Evolutionary conservation across 2,888 invertebrate species (phyloP).

Genomic region (Ornithoptera priamus): DNA sequence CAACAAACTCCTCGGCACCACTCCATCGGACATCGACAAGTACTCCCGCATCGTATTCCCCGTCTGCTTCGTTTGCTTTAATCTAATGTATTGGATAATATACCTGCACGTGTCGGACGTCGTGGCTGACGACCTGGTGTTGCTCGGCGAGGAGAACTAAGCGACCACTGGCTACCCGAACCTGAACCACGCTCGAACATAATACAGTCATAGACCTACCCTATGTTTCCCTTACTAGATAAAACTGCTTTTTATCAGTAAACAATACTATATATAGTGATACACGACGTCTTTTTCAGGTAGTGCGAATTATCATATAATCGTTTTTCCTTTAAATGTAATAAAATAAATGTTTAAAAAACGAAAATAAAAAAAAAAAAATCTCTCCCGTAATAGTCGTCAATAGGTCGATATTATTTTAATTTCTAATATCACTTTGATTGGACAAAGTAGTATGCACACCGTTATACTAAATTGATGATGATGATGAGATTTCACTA

Average conservation of each 20-base stretch:
- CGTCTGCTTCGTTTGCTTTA: slow-evolving; percentile 98
- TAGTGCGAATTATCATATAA: slow-evolving; percentile 6
- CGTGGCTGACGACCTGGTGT: slow-evolving; percentile 94
- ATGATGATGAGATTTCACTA: not conserved
- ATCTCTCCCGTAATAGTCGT: too few relatives aligned
- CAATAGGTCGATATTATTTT: too few relatives aligned
- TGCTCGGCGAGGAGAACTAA: slow-evolving; percentile 81
- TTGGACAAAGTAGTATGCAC: slow-evolving; percentile 1
- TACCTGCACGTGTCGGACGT: slow-evolving; percentile 97
- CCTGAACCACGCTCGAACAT: not conserved
- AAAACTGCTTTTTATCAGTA: slow-evolving; percentile 13
- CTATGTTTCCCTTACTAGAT: slow-evolving; percentile 7
- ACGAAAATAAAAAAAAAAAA: not conserved
- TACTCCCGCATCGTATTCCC: slow-evolving; percentile 99
- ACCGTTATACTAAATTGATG: slow-evolving; percentile 5
- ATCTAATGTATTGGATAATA: slow-evolving; percentile 98
- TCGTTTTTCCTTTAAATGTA: slow-evolving; percentile 14
- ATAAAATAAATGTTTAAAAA: slow-evolving; percentile 10
- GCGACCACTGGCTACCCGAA: slow-evolving; percentile 1
- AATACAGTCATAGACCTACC: slow-evolving; percentile 11
- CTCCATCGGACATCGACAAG: slow-evolving; percentile 99
- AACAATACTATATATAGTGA: not conserved
- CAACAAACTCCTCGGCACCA: slow-evolving; percentile 94
- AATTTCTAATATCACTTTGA: not conserved
- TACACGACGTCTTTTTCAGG: slow-evolving; percentile 11